Base-by-base conservation (phyloP, 1,140 invertebrate genomes). In the Rhopalosiphum maidis region DNA sequence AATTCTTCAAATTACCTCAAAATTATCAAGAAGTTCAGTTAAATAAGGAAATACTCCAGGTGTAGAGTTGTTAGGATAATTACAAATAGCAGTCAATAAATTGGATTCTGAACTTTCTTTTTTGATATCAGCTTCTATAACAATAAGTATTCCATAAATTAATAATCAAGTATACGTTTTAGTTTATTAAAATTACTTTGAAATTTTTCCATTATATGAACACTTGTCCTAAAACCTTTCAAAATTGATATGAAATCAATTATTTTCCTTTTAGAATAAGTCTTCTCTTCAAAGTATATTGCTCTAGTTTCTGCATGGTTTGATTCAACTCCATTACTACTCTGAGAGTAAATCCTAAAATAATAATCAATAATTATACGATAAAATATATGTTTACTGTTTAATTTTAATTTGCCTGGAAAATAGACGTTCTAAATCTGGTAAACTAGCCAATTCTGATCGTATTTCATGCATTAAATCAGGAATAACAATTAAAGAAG, bases 401-500 rank as follows among this genome's bases (percentile, higher is more conserved):
- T 0, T 30, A 46, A 11, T 48, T 9, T 35, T 11, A 37, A 93
- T 77, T 95, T 95, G 98, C 98, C 98, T 98, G 91, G 97, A 97
- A n/a, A 99, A 95, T 23, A 99, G 96, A 94, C 98, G 96, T 95
- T 99, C 99, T 88, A 99, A 96, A 96, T 99, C 99, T 0, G 99
- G 99, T 92, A 99, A 95, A 93, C 96, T 96, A 77, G 96, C 97
- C 35, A 99, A 94, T 48, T 97, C 95, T 30, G 96, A 96, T 88
- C 96, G 96, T 25, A 96, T 96, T 93, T 97, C 96, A 91, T 97
- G 96, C 35, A 97, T 95, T 7, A 97, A 94, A 48, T 97, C 96
- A 41, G 96, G 95, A 94, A 96, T 96, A 7, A 96, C 95, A 85
- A 97, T 96, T 30, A 99, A 95, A 94, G 97, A 97, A 77, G 97